phyloP scores from a whole-genome alignment of 2,113 vertebrate species.

The Promerops cafer region DNA sequence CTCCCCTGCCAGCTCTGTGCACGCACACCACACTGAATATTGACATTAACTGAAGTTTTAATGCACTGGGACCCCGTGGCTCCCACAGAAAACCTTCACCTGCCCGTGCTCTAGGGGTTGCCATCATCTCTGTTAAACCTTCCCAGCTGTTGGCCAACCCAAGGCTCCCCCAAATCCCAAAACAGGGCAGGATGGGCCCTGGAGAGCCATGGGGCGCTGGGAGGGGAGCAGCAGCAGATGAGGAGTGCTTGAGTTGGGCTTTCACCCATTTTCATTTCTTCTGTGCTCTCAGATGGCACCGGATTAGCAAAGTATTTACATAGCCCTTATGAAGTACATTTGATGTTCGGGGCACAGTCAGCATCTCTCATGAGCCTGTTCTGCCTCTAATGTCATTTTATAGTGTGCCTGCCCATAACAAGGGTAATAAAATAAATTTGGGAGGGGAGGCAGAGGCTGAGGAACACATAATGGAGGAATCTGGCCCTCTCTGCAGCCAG shows the following conservation, averaged over 20 bases:
- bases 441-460: background rate
- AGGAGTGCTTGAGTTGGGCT: background rate
- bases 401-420: background rate
- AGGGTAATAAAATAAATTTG: conserved; percentile 37
- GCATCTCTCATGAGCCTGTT: conserved; percentile 16
- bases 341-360: conserved; percentile 10
- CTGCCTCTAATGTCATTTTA: conserved; percentile 17
- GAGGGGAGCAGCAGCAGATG: background rate
- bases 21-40: rapidly evolving
- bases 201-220: background rate
- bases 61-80: rapidly evolving
- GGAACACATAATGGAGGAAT: background rate
- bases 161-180: background rate
- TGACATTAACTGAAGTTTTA: background rate
- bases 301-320: background rate
- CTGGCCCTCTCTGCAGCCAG: background rate
- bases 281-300: background rate
- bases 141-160: background rate
- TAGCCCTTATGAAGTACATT: background rate
- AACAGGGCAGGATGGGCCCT: background rate
- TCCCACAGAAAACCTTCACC: background rate
- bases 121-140: background rate
- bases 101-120: background rate
- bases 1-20: background rate
- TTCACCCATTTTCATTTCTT: background rate